Evolutionary conservation across 2,888 invertebrate species (phyloP).

Genomic region (Neelides folsomi): DNA sequence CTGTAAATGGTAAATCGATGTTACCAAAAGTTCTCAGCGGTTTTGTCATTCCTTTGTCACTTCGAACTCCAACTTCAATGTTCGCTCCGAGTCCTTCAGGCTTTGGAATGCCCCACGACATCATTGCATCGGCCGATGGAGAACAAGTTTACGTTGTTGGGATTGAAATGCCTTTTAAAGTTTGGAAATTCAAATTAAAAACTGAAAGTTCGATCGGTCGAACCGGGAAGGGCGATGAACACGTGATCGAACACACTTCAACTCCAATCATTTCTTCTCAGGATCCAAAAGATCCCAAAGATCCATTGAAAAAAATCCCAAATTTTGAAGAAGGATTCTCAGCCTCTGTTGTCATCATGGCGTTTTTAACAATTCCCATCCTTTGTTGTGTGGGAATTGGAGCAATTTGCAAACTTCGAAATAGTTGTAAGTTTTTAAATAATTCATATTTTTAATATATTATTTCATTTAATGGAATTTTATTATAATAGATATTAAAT

Average conservation of each 20-base stretch:
- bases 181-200: constrained; percentile 45
- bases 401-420: constrained; percentile 22
- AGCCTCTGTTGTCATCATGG: constrained; percentile 32
- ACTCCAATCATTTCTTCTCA: constrained; percentile 2
- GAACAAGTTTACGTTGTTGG: constrained; percentile 63
- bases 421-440: constrained; percentile 12
- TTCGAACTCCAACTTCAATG: constrained; percentile 47
- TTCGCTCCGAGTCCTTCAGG: constrained; percentile 47
- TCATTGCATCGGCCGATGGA: constrained; percentile 58
- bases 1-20: constrained; percentile 55
- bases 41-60: constrained; percentile 53
- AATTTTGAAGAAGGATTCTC: constrained; percentile 18
- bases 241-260: not conserved
- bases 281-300: constrained; percentile 3
- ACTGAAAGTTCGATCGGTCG: not conserved
- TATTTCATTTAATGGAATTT: no score
- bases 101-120: constrained; percentile 63
- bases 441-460: not conserved
- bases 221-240: constrained; percentile 3
- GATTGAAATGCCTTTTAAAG: constrained; percentile 48
- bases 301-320: not conserved
- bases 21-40: constrained; percentile 45
- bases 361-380: constrained; percentile 31
- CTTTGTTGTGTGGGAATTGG: constrained; percentile 26
- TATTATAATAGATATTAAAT: no score